phyloP scores from a whole-genome alignment of 2,888 invertebrate species.

The Lasioglossum lativentre region DNA sequence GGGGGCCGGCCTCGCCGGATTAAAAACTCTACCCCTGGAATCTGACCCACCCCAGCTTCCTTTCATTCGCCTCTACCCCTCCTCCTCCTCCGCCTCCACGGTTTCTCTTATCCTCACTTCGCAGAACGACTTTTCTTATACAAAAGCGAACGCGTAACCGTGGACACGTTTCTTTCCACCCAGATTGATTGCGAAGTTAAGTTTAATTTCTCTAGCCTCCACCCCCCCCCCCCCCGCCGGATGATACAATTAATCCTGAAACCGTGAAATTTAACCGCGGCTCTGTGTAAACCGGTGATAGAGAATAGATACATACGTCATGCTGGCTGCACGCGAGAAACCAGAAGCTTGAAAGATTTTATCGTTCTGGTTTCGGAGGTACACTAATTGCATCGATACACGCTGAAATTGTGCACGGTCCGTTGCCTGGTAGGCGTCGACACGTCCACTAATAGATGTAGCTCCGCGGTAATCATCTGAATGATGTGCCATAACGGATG shows the following conservation, averaged over 20 bases:
- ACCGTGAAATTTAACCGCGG: slow-evolving; percentile 8
- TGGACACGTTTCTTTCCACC: slow-evolving; percentile 30
- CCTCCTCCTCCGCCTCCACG: slow-evolving; percentile 32
- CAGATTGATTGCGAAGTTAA: slow-evolving; percentile 63
- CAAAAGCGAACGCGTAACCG: slow-evolving; percentile 45
- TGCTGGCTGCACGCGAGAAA: background rate
- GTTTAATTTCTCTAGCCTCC: slow-evolving; percentile 33
- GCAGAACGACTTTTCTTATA: slow-evolving; percentile 56
- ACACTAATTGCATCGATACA: slow-evolving; percentile 67
- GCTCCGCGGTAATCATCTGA: slow-evolving; percentile 79
- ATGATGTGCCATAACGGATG: slow-evolving; percentile 78
- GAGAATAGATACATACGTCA: background rate
- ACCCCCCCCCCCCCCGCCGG: background rate
- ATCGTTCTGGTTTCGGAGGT: slow-evolving; percentile 35
- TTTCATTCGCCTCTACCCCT: slow-evolving; percentile 47
- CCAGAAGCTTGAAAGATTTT: slow-evolving; percentile 22
- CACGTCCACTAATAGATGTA: slow-evolving; percentile 60
- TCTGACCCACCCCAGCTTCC: slow-evolving; percentile 52
- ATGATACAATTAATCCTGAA: slow-evolving; percentile 24
- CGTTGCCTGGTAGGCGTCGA: slow-evolving; percentile 55
- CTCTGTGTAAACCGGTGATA: background rate
- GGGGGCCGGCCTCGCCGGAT: slow-evolving; percentile 77
- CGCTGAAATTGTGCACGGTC: slow-evolving; percentile 63
- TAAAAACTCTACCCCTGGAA: slow-evolving; percentile 74
- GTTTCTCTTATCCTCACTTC: slow-evolving; percentile 60